These are phyloP conservation scores for Phyllostomus discolor DNA, from an alignment of 2,113 vertebrate genomes.

Conservation along the genomic window DNA sequence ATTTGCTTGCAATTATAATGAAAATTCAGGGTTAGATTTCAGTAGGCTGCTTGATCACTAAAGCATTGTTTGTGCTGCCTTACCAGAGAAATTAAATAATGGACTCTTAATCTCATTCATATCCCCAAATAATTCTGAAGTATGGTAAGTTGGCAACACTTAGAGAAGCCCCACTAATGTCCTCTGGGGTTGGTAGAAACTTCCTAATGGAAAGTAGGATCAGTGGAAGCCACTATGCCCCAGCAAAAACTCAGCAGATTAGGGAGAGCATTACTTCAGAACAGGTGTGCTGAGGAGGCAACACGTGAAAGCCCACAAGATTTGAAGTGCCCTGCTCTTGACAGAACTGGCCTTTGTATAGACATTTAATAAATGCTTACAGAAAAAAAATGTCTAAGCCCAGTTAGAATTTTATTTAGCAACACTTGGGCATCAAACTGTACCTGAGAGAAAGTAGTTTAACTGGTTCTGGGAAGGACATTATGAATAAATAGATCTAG, in stretches of 20 bases:
- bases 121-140: background rate
- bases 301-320: background rate
- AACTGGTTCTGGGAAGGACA: background rate
- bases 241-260: background rate
- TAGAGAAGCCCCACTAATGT: background rate
- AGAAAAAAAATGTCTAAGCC: background rate
- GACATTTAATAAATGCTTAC: background rate
- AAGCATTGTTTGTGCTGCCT: constrained; percentile 32
- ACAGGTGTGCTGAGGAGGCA: background rate
- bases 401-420: background rate
- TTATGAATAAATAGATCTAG: background rate
- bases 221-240: fast-evolving
- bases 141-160: background rate
- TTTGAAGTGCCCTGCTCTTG: background rate
- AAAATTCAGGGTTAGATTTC: constrained; percentile 69
- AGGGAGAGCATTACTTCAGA: background rate
- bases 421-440: background rate
- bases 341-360: background rate
- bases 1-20: constrained; percentile 68
- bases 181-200: background rate
- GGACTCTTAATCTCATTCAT: background rate
- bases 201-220: background rate
- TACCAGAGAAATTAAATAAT: constrained; percentile 53
- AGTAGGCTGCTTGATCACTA: constrained; percentile 60
- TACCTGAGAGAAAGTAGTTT: background rate